phyloP scores from a whole-genome alignment of 2,888 invertebrate species.

The Cosmorhoe ocellata region DNA sequence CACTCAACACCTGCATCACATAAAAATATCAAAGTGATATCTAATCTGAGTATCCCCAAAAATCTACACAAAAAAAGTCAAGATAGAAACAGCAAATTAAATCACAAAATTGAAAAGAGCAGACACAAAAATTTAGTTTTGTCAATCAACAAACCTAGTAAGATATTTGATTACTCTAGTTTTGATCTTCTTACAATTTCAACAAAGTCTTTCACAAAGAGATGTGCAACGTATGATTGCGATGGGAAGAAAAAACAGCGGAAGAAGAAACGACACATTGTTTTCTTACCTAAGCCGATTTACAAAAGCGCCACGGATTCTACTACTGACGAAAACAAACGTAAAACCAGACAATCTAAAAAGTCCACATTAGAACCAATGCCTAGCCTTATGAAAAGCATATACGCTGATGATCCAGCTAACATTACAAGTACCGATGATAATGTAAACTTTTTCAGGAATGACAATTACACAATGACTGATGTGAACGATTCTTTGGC shows the following conservation, averaged over 20 bases:
- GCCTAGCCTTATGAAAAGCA: slow-evolving; percentile 51
- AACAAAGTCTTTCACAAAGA: slow-evolving; percentile 51
- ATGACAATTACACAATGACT: slow-evolving; percentile 43
- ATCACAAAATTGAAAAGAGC: slow-evolving; percentile 36
- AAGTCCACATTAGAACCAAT: slow-evolving; percentile 32
- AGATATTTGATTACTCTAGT: slow-evolving; percentile 43
- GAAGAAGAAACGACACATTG: slow-evolving; percentile 37
- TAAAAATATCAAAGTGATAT: slow-evolving; percentile 55
- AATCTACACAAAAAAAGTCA: slow-evolving; percentile 41
- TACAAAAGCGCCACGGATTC: slow-evolving; percentile 39
- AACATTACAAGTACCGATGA: slow-evolving; percentile 38
- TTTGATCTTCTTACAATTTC: slow-evolving; percentile 54
- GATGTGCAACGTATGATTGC: slow-evolving; percentile 41
- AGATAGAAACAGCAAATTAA: slow-evolving; percentile 28
- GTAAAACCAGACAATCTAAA: slow-evolving; percentile 14
- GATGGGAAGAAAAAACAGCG: slow-evolving; percentile 18
- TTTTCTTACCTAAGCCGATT: slow-evolving; percentile 41
- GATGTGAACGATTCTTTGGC: slow-evolving; percentile 22
- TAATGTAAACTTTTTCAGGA: slow-evolving; percentile 15
- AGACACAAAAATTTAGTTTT: slow-evolving; percentile 41
- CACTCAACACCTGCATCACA: slow-evolving; percentile 49
- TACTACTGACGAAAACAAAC: slow-evolving; percentile 27
- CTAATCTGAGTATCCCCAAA: slow-evolving; percentile 67
- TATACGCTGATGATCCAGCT: slow-evolving; percentile 44
- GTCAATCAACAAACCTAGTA: slow-evolving; percentile 38